These are phyloP conservation scores for Oreochromis grahami DNA, from an alignment of 2,797 vertebrate species.

Conservation along the genomic window DNA sequence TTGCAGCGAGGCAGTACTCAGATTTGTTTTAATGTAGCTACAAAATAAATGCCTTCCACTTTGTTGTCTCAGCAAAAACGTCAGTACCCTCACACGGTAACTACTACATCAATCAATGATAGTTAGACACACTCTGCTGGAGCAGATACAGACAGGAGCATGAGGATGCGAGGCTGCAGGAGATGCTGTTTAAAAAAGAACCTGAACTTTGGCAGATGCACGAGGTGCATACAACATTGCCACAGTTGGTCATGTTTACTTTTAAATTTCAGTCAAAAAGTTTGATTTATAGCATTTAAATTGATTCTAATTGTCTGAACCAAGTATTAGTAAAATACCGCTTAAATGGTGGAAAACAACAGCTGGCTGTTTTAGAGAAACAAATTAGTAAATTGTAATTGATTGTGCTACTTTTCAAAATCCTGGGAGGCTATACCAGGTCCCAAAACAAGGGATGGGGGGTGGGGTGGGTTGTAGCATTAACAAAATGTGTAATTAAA, in stretches of 20 bases:
- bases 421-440: neutral
- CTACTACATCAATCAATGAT: conserved; percentile 26
- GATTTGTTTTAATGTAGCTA: conserved; percentile 16
- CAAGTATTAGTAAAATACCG: neutral
- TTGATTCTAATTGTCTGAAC: neutral
- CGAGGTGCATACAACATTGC: neutral
- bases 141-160: neutral
- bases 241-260: neutral
- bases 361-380: neutral
- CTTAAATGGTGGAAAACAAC: neutral
- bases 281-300: neutral
- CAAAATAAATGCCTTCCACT: conserved; percentile 12
- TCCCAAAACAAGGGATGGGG: neutral
- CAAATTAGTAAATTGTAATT: neutral
- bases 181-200: neutral
- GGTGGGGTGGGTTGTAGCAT: neutral
- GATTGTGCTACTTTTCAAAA: neutral
- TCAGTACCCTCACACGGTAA: conserved; percentile 5
- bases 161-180: neutral
- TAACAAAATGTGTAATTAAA: neutral
- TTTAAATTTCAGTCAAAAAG: neutral
- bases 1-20: neutral
- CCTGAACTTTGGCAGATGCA: neutral
- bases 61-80: conserved; percentile 35
- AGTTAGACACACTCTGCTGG: conserved; percentile 13